Base-by-base conservation (phyloP, 2,113 vertebrate species). In the Nothocercus julius region DNA sequence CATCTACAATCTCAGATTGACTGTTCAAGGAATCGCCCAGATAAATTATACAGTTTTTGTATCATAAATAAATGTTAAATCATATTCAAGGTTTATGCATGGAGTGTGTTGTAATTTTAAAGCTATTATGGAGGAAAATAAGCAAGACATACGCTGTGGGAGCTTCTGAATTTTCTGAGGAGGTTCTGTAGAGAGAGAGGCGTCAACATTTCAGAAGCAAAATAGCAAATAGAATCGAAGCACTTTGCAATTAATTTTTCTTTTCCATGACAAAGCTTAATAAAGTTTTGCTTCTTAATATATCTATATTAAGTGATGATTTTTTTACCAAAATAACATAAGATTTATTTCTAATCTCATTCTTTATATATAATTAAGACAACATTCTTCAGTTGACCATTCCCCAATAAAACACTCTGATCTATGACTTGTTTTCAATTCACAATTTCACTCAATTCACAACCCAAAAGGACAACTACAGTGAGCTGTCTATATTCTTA, bases 121-220 rank as follows among this genome's bases (percentile, higher is more conserved):
- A 77, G 11, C 24, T 78, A 76, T 9, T 34, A 32, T 42, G 68
- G 80, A 88, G 36, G 19, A 62, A 83, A 79, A 32, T 63, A 53
- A 44, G 16, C 21, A 73, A 89, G 14, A 91, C 84, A 5, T 96
- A 97, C 94, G 0, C 92, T 6, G 17, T 38, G 84, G 79, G 34
- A 68, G 20, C 18, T 36, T 92, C 89, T 64, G 86, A 54, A 77
- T 92, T 95, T 87, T 93, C 93, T 91, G 86, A 81, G 70, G 73
- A 32, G 56, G 47, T 64, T 61, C 97, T 97, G 86, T 28, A 86
- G 69, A 93, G 90, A 90, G 49, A 70, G 64, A 82, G 85, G 14
- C 22, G 18, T 36, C 89, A 90, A 22, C 7, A 73, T 73, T 75
- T 94, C 66, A 75, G 42, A 93, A 90, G 72, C 21, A 15, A 83